Evolutionary conservation across 1,140 invertebrate genomes (phyloP).

Genomic region (Listronotus oregonensis): DNA sequence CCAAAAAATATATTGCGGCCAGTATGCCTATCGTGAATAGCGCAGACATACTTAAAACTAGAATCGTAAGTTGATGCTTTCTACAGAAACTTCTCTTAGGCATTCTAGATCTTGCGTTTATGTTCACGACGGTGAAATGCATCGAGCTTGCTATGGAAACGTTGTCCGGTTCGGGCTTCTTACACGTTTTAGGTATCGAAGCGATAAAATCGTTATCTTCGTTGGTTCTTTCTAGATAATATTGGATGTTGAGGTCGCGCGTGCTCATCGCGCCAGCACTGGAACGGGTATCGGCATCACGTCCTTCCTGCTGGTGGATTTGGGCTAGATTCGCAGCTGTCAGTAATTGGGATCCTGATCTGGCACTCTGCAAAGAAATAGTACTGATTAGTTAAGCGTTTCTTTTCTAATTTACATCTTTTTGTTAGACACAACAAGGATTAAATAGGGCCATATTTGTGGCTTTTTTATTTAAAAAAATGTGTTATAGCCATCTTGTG

Average conservation of each 20-base stretch:
- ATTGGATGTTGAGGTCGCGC: conserved; percentile 54
- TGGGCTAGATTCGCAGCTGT: conserved; percentile 77
- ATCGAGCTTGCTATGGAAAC: conserved; percentile 81
- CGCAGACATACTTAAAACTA: conserved; percentile 78
- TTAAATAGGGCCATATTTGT: too few species aligned
- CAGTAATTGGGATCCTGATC: conserved; percentile 75
- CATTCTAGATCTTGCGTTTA: conserved; percentile 67
- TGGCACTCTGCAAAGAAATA: conserved; percentile 68
- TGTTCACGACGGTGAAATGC: conserved; percentile 83
- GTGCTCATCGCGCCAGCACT: conserved; percentile 36
- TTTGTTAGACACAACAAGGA: too few species aligned
- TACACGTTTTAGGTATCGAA: conserved; percentile 52
- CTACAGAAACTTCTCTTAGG: conserved; percentile 70
- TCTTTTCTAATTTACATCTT: too few species aligned
- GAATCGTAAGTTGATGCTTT: conserved; percentile 76
- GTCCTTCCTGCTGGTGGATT: conserved; percentile 63
- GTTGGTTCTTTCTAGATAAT: conserved; percentile 48
- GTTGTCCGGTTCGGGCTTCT: conserved; percentile 62
- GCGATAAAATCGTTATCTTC: conserved; percentile 36
- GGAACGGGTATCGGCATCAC: conserved; percentile 33
- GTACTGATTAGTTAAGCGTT: too few species aligned
- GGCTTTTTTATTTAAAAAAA: too few species aligned
- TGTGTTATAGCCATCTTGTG: too few species aligned
- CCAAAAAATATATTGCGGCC: conserved; percentile 71
- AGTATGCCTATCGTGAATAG: conserved; percentile 77